Evolutionary conservation across 2,113 vertebrate genomes (phyloP).

Genomic region (Gulo gulo): DNA sequence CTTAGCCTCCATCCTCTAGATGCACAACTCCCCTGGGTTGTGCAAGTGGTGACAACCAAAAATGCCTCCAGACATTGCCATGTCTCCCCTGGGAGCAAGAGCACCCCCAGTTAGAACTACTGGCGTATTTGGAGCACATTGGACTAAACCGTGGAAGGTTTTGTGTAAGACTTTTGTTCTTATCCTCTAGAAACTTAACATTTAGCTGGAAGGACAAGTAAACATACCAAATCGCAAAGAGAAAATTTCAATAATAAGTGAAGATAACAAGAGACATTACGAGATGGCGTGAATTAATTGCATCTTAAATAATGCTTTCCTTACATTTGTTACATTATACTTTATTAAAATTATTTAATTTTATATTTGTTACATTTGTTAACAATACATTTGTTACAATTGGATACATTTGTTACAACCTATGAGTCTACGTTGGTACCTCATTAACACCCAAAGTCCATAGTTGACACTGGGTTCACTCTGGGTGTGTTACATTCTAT

Average conservation of each 20-base stretch:
- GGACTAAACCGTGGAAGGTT: background rate
- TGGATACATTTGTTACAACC: fast-evolving
- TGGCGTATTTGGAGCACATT: background rate
- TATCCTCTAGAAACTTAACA: background rate
- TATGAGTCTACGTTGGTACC: fast-evolving
- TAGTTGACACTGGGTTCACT: background rate
- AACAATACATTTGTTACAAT: too few relatives aligned
- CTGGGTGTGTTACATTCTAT: too few relatives aligned
- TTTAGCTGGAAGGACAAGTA: background rate
- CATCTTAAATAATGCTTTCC: background rate
- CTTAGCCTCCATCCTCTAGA: too few relatives aligned
- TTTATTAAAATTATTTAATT: background rate
- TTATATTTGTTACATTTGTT: too few relatives aligned
- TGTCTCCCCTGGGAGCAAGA: background rate
- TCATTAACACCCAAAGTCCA: background rate
- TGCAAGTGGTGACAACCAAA: background rate
- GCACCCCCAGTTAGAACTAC: too few relatives aligned
- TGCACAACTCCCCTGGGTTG: background rate
- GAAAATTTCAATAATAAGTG: background rate
- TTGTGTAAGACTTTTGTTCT: background rate
- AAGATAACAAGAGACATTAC: background rate
- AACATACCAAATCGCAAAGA: background rate
- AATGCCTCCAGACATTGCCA: background rate
- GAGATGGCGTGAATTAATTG: background rate
- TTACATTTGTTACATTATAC: background rate